phyloP scores from a whole-genome alignment of 1,140 invertebrate species.

The Bilobella aurantiaca region DNA sequence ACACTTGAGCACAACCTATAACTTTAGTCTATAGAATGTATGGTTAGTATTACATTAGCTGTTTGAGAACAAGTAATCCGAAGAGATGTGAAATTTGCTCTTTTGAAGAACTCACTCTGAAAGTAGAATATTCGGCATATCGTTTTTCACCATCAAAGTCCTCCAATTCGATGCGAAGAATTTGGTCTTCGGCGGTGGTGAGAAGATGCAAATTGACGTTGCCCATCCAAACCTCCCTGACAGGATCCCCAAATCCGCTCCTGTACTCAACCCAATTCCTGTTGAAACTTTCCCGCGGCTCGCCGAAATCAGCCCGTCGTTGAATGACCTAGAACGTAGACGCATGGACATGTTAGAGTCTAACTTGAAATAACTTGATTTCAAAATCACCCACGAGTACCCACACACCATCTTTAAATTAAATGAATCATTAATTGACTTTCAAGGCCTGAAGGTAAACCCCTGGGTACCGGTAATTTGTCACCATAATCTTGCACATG shows the following conservation, averaged over 20 bases:
- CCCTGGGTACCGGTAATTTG: too few relatives aligned
- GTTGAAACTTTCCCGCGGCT: conserved; percentile 82
- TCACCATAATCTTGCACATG: too few relatives aligned
- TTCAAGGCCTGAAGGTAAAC: too few relatives aligned
- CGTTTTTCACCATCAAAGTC: conserved; percentile 88
- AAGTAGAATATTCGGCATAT: conserved; percentile 83
- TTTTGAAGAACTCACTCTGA: conserved; percentile 43
- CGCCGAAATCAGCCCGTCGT: conserved; percentile 71
- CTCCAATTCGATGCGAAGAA: conserved; percentile 74
- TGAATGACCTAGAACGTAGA: conserved; percentile 92
- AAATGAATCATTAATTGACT: too few relatives aligned
- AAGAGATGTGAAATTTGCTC: too few relatives aligned
- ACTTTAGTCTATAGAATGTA: too few relatives aligned
- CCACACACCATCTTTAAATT: too few relatives aligned
- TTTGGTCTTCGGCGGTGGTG: conserved; percentile 84
- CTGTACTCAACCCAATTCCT: conserved; percentile 91
- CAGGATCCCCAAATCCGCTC: conserved; percentile 83
- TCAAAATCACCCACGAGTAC: too few relatives aligned
- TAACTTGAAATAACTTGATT: too few relatives aligned
- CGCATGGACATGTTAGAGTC: too few relatives aligned
- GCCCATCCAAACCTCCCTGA: conserved; percentile 82
- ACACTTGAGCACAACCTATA: too few relatives aligned
- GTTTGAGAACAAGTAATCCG: not conserved
- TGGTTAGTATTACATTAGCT: too few relatives aligned
- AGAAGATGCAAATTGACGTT: conserved; percentile 90